Evolutionary conservation across 2,888 invertebrate genomes (phyloP), one percentile per base, ranked within the genome.

Genomic region (Hirtodrosophila confusa): DNA sequence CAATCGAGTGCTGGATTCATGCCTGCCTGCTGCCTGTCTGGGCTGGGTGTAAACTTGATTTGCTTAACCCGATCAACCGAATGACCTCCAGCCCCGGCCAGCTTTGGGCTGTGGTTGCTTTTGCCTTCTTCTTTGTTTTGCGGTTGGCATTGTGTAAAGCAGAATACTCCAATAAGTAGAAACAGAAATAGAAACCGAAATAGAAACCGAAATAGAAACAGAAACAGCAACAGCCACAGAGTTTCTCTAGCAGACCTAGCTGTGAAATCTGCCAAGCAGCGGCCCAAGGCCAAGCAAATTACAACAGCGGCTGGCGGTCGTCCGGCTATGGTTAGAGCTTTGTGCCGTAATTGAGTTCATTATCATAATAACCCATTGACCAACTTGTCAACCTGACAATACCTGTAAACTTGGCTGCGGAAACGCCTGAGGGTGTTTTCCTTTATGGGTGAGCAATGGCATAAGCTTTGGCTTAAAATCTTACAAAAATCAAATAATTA

Each of bases 311-410:
- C 51, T 62, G 66, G 49, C 71, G 71, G 61, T 56, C 69, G 55
- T 69, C 49, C 72, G 54, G 73, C 76, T 72, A 41, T 63, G 54
- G 49, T 53, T 60, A 43, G 43, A 64, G 61, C 57, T 56, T 62
- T 67, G 56, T 58, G 75, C 84, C 68, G 67, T 83, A 88, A 86
- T 86, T 80, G 85, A 88, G 88, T 84, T 84, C 88, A 88, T 88
- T 84, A 88, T 88, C 88, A 88, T 84, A 84, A 84, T 84, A 85
- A 88, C 87, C 84, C 87, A 84, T 84, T 84, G 84, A 84, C 83
- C 83, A 85, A 84, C 77, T 83, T 86, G 73, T 76, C 69, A 77
- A 76, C 77, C 43, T 49, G 51, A 66, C 76, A 75, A 78, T 65
- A 69, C 75, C 60, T 75, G 70, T 61, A 75, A 78, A 58, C 53